Conservation (phyloP, 1,140 invertebrate genomes). For the Penaeus vannamei region DNA sequence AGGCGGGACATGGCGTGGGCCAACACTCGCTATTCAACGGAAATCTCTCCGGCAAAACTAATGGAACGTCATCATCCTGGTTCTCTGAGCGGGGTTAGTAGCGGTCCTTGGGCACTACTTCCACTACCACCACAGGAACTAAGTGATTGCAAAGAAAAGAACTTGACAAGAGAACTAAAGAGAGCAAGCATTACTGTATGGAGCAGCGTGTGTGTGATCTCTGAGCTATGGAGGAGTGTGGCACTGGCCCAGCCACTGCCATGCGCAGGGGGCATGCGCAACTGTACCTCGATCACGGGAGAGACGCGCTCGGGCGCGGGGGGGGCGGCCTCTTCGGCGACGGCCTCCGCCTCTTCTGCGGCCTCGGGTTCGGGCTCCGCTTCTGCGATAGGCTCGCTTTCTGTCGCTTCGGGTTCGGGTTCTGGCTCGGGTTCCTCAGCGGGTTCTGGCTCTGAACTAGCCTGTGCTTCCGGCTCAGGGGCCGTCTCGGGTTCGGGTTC, state of each 20-base stretch:
- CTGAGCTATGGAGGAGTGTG: conserved; percentile 50
- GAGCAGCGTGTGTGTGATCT: conserved; percentile 43
- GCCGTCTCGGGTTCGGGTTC: not conserved
- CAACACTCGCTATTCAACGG: conserved; percentile 26
- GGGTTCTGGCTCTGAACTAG: not conserved
- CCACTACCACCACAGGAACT: not conserved
- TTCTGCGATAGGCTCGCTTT: not conserved
- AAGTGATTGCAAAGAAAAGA: not conserved
- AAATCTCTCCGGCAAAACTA: conserved; percentile 10
- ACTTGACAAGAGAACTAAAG: conserved; percentile 2
- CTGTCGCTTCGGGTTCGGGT: conserved; percentile 15
- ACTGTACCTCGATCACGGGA: conserved; percentile 56
- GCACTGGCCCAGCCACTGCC: conserved; percentile 56
- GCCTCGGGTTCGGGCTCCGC: conserved; percentile 12
- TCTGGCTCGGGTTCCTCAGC: conserved; percentile 9
- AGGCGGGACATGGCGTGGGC: conserved; percentile 33
- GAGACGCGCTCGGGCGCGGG: conserved; percentile 5
- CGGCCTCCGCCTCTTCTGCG: conserved; percentile 28
- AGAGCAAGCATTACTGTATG: conserved; percentile 37
- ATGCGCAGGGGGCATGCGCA: conserved; percentile 56
- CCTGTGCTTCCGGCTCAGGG: not conserved
- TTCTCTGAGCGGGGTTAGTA: conserved; percentile 2
- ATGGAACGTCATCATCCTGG: not conserved
- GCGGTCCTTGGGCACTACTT: too few species aligned
- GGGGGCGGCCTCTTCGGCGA: conserved; percentile 20